Base-by-base conservation (phyloP, 2,888 invertebrate species). In the Ischnus inquisitorius region DNA sequence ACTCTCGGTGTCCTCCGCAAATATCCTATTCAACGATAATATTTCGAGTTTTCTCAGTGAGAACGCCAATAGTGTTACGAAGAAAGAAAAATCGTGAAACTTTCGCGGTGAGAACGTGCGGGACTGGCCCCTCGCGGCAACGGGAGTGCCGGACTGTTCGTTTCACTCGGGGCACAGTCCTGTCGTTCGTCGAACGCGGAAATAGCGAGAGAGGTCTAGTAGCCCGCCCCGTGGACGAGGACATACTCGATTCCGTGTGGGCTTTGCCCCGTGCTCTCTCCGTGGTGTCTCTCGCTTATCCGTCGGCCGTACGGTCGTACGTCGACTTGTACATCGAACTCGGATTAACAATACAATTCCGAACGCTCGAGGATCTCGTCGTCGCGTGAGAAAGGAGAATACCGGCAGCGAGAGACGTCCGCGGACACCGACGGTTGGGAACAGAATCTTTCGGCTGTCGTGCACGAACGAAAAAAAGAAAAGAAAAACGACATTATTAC, bases 121-220 rank as follows among this genome's bases (percentile, higher is more conserved):
- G 46, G 54, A 64, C 34, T 34, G 72, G 72, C 64, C 46, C 41
- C 77, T 80, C 72, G 80, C 74, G 74, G 34, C 62, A 64, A 79
- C 79, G 84, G 84, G 81, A 82, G 84, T 84, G 84, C 84, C 81
- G 51, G 46, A 64, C 69, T 74, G 10, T 68, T 80, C 46, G 41
- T 67, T 41, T n/a, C 41, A 57, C 43, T 72, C 60, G 74, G 64
- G 39, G 39, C 51, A 39, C 57, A 64, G 81, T 79, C 57, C 80
- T 64, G 54, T 72, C 71, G 69, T 69, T 71, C 51, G 69, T 69
- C 79, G 79, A 57, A 79, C 79, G 79, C 78, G 84, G 84, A 82
- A 84, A 79, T 81, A 79, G 74, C 62, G 51, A 19, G 57, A 25
- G 81, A 69, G 76, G 51, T 67, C 46, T 74, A 41, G 64, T 41